Percentiles rank a stretch among this genome's conserved stretches.
Evolutionary conservation across 2,888 invertebrate genomes (phyloP).

Genomic region (Pimpla rufipes): DNA sequence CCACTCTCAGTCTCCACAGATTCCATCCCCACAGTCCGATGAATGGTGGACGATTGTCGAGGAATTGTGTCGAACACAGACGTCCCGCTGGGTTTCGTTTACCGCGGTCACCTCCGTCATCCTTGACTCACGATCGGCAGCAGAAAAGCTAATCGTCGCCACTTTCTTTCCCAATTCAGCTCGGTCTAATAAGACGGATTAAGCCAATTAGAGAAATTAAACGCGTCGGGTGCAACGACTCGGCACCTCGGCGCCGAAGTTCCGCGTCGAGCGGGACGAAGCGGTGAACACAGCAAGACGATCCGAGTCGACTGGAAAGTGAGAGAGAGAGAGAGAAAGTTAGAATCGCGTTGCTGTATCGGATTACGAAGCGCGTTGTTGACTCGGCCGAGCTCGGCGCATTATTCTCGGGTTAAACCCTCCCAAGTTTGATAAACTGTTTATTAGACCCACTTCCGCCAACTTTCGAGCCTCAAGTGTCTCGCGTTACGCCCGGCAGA

Average conservation of each 20-base stretch:
- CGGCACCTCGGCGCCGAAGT: slow-evolving; percentile 54
- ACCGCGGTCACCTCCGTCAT: slow-evolving; percentile 34
- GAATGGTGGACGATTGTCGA: slow-evolving; percentile 17
- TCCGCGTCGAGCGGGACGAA: slow-evolving; percentile 19
- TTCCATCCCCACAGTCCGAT: neutral
- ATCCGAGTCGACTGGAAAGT: slow-evolving; percentile 22
- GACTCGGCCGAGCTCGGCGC: neutral
- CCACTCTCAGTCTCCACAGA: neutral
- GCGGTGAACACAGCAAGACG: slow-evolving; percentile 22
- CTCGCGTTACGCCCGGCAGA: neutral
- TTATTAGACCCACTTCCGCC: neutral
- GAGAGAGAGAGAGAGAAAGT: neutral
- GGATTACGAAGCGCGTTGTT: slow-evolving; percentile 42
- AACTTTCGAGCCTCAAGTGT: neutral
- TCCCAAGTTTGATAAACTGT: neutral
- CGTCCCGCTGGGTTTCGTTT: neutral
- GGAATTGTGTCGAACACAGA: neutral
- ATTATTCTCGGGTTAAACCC: slow-evolving; percentile 14
- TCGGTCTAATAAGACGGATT: slow-evolving; percentile 74
- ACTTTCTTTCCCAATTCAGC: slow-evolving; percentile 77
- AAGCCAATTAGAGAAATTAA: slow-evolving; percentile 75
- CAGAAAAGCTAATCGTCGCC: slow-evolving; percentile 68
- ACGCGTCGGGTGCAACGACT: slow-evolving; percentile 71
- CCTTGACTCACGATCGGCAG: slow-evolving; percentile 39
- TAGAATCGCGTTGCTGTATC: slow-evolving; percentile 47